Percentiles rank a stretch among this genome's conserved stretches.
These are phyloP conservation scores for Stenodera caucasica DNA, from an alignment of 2,888 invertebrate species.

Conservation along the genomic window DNA sequence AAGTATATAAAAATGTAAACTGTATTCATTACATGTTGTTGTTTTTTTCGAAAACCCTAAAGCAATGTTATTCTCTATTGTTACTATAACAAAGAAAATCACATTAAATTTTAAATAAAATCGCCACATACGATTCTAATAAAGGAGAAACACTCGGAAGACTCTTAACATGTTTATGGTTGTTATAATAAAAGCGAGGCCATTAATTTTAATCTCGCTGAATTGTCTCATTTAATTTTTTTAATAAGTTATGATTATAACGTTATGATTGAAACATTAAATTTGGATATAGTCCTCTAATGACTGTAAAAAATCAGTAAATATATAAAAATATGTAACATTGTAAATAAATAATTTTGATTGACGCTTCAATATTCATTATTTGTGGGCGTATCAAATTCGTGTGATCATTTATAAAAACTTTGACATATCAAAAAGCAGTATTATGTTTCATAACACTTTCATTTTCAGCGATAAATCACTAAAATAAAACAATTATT, in stretches of 20 bases:
- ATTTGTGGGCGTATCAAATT: slow-evolving; percentile 17
- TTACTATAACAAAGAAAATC: slow-evolving; percentile 7
- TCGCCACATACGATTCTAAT: slow-evolving; percentile 8
- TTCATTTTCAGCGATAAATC: neutral
- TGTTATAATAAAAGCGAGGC: slow-evolving; percentile 29
- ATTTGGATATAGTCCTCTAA: neutral
- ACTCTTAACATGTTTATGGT: slow-evolving; percentile 10
- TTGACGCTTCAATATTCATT: slow-evolving; percentile 25
- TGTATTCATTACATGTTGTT: slow-evolving; percentile 8
- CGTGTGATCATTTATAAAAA: slow-evolving; percentile 18
- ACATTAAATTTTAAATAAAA: slow-evolving; percentile 8
- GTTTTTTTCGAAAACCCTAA: neutral
- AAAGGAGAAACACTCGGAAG: slow-evolving; percentile 7
- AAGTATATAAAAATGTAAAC: slow-evolving; percentile 13
- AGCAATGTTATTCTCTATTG: slow-evolving; percentile 5
- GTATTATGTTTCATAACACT: slow-evolving; percentile 12
- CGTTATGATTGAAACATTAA: neutral
- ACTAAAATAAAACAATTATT: neutral
- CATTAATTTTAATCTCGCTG: slow-evolving; percentile 28
- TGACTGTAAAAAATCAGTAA: slow-evolving; percentile 19
- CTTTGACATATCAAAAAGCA: slow-evolving; percentile 18
- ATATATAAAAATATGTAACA: slow-evolving; percentile 21
- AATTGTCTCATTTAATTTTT: slow-evolving; percentile 29
- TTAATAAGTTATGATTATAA: slow-evolving; percentile 20
- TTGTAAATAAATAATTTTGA: slow-evolving; percentile 21